Percentiles rank a stretch among this genome's conserved stretches.
Conservation (phyloP, 1,140 invertebrate species). For the Phenacoccus solenopsis region DNA sequence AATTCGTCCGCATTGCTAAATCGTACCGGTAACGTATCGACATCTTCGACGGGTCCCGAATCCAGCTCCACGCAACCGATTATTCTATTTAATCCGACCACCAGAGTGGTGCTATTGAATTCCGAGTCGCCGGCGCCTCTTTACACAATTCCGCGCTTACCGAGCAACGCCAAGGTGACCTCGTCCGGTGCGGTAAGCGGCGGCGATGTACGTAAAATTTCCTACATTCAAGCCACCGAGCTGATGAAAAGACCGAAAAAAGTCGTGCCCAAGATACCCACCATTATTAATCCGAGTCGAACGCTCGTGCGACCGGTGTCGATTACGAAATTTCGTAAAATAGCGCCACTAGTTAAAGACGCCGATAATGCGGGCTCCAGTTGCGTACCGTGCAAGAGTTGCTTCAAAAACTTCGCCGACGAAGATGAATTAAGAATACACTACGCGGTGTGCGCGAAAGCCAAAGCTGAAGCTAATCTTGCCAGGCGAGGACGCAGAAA, state of each 20-base stretch:
- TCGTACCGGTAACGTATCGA: too few relatives aligned
- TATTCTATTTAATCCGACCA: neutral
- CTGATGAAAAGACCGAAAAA: neutral
- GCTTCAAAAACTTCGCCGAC: neutral
- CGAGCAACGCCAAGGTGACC: too few relatives aligned
- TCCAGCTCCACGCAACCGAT: neutral
- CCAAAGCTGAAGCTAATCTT: too few relatives aligned
- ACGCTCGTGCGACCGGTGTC: neutral
- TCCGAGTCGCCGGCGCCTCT: neutral
- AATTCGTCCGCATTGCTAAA: too few relatives aligned
- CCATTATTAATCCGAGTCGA: too few relatives aligned
- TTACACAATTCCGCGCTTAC: neutral
- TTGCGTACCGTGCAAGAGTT: too few relatives aligned
- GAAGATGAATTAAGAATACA: neutral
- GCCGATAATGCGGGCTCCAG: neutral
- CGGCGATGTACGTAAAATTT: neutral
- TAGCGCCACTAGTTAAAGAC: neutral
- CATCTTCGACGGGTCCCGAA: neutral
- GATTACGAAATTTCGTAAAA: conserved; percentile 6
- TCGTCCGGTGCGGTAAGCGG: neutral
- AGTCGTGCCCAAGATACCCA: neutral
- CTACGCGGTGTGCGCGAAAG: neutral
- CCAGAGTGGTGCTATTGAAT: neutral
- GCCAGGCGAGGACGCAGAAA: too few relatives aligned
- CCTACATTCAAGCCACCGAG: neutral